Base-by-base conservation (phyloP, 2,888 invertebrate genomes). In the Pseudococcus longispinus region DNA sequence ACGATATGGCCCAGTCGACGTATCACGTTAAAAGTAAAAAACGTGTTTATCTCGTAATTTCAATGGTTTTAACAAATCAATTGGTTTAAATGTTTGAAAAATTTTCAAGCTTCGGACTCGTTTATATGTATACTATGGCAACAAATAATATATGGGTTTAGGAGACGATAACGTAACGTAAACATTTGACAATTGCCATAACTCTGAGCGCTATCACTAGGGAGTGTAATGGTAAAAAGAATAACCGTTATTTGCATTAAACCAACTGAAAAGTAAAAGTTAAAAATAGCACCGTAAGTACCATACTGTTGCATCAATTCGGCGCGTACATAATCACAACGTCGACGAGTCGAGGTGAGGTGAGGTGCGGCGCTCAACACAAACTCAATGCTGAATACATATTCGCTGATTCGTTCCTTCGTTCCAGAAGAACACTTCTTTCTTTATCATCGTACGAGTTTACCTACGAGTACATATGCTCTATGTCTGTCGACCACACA, bases 101-200 rank as follows among this genome's bases (percentile, higher is more conserved):
- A 65, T 18, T 70, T 29, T 70, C 18, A 70, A 70, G 70, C 70
- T 3, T 8, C 70, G 29, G 29, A 29, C 29, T 70, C 70, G 70
- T 29, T 29, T 37, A 37, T 6, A n/a, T n/a, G n/a, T n/a, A 32
- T 15, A 70, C 70, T 29, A 70, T 15, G 70, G 70, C 42, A 80
- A 80, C 77, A 80, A 80, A 70, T 70, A 80, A 80, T 29, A 80
- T 80, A 42, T 80, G 77, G 37, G 77, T 80, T 80, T 42, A 23
- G 77, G 77, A 80, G 77, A 80, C 77, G 77, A 80, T 80, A 80
- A 80, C n/a, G 77, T 18, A 80, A 80, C 42, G 77, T 80, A 80
- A 80, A 80, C 77, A 80, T 80, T 80, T 37, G 77, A 42, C 77
- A 37, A 42, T 80, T 42, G 77, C 20, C 42, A 23, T 60, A 80